These are phyloP conservation scores for Rhodeus uyekii DNA, from an alignment of 2,797 vertebrate genomes.

Conservation along the genomic window DNA sequence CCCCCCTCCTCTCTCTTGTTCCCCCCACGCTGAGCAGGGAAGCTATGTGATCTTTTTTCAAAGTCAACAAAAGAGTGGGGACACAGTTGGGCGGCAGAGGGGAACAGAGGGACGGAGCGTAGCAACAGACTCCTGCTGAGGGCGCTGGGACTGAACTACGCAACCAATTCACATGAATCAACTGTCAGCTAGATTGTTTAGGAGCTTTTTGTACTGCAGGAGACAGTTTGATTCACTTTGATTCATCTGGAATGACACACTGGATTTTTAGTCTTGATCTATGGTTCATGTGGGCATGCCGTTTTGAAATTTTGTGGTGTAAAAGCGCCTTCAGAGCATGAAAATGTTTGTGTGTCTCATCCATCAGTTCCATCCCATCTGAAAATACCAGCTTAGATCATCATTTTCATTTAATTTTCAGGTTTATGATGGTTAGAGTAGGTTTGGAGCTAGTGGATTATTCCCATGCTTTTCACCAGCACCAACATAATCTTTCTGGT, in stretches of 20 bases:
- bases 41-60: constrained; percentile 79
- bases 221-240: constrained; percentile 22
- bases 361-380: not conserved
- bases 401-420: not conserved
- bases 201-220: constrained; percentile 25
- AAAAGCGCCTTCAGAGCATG: not conserved
- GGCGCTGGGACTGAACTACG: constrained; percentile 51
- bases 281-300: not conserved
- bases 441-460: not conserved
- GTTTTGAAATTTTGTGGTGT: not conserved
- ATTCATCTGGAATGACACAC: constrained; percentile 10
- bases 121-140: constrained; percentile 77
- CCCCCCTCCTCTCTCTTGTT: constrained; percentile 52
- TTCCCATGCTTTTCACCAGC: not conserved
- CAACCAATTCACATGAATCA: constrained; percentile 50
- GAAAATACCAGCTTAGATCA: not conserved
- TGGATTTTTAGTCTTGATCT: constrained; percentile 10
- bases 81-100: constrained; percentile 72
- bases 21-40: constrained; percentile 65
- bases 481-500: not conserved
- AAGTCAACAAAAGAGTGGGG: constrained; percentile 78
- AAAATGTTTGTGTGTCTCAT: not conserved
- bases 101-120: constrained; percentile 70
- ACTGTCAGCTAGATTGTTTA: constrained; percentile 27
- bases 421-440: not conserved